These are phyloP conservation scores for Vultur gryphus DNA, from an alignment of 2,797 vertebrate species.

Conservation along the genomic window DNA sequence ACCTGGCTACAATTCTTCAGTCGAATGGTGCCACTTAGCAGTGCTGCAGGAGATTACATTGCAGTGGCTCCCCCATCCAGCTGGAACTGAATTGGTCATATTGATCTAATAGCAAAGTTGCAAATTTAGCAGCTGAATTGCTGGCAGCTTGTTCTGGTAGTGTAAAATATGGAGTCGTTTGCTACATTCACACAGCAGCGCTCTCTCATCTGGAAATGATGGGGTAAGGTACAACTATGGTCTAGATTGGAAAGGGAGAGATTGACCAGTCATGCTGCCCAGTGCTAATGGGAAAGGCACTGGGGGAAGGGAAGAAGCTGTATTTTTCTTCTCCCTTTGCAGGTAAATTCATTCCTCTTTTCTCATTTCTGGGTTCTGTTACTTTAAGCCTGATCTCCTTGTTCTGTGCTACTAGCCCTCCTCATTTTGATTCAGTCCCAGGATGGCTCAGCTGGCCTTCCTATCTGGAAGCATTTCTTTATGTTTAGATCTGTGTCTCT, in stretches of 20 bases:
- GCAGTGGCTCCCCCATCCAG: neutral
- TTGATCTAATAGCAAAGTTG: neutral
- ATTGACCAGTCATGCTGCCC: neutral
- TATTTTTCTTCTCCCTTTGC: neutral
- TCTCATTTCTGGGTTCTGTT: neutral
- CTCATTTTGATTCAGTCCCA: neutral
- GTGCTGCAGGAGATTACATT: neutral
- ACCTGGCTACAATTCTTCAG: neutral
- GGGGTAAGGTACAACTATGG: neutral
- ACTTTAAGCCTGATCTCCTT: neutral
- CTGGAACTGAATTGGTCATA: neutral
- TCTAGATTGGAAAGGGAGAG: neutral
- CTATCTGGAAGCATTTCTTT: neutral
- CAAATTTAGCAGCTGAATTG: neutral
- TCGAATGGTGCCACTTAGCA: neutral
- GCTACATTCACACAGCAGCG: neutral
- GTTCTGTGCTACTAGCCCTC: neutral
- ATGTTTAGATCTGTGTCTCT: neutral
- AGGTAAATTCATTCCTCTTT: neutral
- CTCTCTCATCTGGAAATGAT: neutral
- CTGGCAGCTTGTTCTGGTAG: neutral
- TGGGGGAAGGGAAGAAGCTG: neutral
- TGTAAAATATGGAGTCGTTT: neutral
- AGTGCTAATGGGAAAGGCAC: neutral
- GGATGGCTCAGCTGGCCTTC: neutral